Percentiles rank a stretch among this genome's conserved stretches.
phyloP scores from a whole-genome alignment of 1,140 invertebrate species.

The Yoshiicerus persimilis region DNA sequence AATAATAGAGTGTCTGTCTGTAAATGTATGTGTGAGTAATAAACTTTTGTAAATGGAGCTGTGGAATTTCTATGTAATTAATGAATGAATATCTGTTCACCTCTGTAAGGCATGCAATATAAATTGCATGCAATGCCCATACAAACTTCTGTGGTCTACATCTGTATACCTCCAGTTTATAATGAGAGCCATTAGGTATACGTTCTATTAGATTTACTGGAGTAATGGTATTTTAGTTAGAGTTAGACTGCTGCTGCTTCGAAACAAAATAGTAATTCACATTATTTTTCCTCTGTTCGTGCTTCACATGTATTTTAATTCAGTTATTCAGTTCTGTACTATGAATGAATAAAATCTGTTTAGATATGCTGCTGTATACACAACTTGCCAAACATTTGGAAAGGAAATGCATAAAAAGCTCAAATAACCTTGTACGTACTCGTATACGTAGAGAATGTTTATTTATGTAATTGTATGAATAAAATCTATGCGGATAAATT shows the following conservation, averaged over 20 bases:
- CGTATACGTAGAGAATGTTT: not conserved
- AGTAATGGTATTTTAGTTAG: not conserved
- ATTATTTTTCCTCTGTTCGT: not conserved
- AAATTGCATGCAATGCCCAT: not conserved
- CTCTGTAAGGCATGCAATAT: not conserved
- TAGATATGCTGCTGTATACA: not conserved
- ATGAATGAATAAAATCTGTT: not conserved
- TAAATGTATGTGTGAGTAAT: not conserved
- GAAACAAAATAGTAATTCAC: not conserved
- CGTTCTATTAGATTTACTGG: too few species aligned
- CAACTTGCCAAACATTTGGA: not conserved
- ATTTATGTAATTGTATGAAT: not conserved
- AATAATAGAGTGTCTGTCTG: not conserved
- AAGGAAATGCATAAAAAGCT: not conserved
- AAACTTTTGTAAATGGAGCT: slow-evolving; percentile 11
- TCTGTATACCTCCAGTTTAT: too few species aligned
- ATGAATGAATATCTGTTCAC: not conserved
- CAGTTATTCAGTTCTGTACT: not conserved
- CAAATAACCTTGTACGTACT: too few species aligned
- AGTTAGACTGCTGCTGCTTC: not conserved
- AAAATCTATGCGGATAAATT: not conserved
- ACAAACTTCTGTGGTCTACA: too few species aligned
- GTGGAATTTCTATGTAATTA: not conserved
- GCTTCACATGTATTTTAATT: not conserved
- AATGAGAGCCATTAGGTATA: too few species aligned